Percentiles rank a stretch among this genome's conserved stretches.
These are phyloP conservation scores for Drosophila tristis DNA, from an alignment of 1,140 invertebrate species.

Conservation along the genomic window DNA sequence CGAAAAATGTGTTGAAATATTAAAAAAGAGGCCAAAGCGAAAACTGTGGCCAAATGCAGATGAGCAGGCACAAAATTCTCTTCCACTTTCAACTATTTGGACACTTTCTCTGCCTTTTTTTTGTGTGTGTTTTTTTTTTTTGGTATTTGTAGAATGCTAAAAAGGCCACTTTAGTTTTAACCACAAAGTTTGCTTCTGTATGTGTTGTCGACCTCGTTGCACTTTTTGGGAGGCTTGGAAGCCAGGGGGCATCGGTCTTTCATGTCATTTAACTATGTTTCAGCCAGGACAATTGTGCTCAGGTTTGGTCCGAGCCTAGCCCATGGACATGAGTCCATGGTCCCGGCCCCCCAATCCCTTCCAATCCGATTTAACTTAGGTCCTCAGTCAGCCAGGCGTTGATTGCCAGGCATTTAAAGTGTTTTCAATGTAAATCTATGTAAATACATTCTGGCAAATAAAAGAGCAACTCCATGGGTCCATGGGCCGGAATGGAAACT, in stretches of 20 bases:
- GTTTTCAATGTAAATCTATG: constrained; percentile 69
- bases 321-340: background rate
- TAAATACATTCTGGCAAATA: constrained; percentile 55
- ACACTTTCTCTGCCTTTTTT: constrained; percentile 50
- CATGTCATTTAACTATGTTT: constrained; percentile 78
- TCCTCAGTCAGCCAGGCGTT: constrained; percentile 28
- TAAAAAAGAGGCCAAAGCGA: constrained; percentile 62
- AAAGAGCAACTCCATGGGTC: constrained; percentile 17
- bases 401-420: constrained; percentile 60
- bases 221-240: constrained; percentile 52
- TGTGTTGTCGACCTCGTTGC: constrained; percentile 64
- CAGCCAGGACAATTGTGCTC: constrained; percentile 36
- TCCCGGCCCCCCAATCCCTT: background rate
- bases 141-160: constrained; percentile 67
- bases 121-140: constrained; percentile 14
- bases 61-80: constrained; percentile 65
- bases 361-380: background rate
- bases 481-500: constrained; percentile 29
- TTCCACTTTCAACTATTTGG: constrained; percentile 68
- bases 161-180: constrained; percentile 80
- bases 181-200: constrained; percentile 68
- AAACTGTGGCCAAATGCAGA: constrained; percentile 76
- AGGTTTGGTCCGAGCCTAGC: background rate
- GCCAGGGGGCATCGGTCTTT: constrained; percentile 62
- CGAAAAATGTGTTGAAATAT: constrained; percentile 77